phyloP scores from a whole-genome alignment of 2,113 vertebrate genomes.

The Alethe diademata region DNA sequence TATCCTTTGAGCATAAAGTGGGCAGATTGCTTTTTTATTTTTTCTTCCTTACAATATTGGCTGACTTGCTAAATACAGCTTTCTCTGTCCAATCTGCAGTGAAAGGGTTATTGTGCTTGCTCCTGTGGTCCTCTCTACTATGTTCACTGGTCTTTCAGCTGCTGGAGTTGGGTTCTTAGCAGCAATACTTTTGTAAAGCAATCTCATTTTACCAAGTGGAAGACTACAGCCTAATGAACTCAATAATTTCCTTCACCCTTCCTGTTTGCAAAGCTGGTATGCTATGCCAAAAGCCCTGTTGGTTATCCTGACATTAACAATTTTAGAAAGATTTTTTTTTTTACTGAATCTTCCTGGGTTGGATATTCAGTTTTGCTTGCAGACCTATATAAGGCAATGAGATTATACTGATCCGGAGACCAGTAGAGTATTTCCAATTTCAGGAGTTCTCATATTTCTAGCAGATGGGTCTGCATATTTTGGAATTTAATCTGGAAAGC shows the following conservation, averaged over 20 bases:
- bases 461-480: neutral
- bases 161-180: neutral
- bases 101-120: neutral
- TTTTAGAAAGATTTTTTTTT: neutral
- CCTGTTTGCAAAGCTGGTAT: neutral
- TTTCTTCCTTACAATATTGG: neutral
- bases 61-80: neutral
- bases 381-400: neutral
- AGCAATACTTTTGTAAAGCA: neutral
- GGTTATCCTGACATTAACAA: neutral
- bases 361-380: neutral
- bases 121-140: neutral
- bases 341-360: neutral
- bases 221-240: neutral
- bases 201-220: neutral
- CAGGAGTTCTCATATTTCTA: neutral
- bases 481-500: slow-evolving; percentile 5
- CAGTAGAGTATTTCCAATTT: neutral
- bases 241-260: neutral
- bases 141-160: neutral
- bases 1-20: neutral
- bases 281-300: neutral
- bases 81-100: neutral
- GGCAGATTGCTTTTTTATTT: neutral
- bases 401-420: neutral